phyloP scores from a whole-genome alignment of 2,113 vertebrate species.

The Camelus dromedarius region DNA sequence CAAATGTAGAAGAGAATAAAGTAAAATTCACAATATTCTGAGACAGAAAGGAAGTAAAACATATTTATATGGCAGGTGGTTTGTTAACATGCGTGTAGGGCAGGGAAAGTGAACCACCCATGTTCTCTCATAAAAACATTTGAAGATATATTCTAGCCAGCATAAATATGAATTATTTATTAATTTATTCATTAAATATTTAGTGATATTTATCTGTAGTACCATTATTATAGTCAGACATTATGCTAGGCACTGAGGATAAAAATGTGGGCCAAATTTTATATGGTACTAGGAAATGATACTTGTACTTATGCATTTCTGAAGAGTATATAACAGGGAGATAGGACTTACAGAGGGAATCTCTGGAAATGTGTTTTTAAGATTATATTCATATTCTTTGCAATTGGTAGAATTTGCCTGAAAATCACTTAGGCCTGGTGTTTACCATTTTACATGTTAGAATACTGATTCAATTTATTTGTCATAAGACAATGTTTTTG shows the following conservation, averaged over 20 bases:
- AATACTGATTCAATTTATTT: constrained; percentile 8
- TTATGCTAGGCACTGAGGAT: neutral
- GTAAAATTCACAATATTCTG: neutral
- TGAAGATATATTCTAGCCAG: neutral
- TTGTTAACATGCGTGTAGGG: neutral
- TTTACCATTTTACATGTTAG: neutral
- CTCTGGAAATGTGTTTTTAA: neutral
- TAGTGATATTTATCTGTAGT: neutral
- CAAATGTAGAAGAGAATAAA: neutral
- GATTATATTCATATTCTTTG: constrained; percentile 3
- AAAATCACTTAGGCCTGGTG: neutral
- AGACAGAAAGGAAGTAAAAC: neutral
- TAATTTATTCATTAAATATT: neutral
- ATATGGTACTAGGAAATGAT: neutral
- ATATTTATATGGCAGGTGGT: neutral
- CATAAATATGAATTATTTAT: neutral
- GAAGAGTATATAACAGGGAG: neutral
- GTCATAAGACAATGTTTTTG: neutral
- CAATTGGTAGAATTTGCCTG: neutral
- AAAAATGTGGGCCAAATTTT: constrained; percentile 15
- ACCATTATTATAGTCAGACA: neutral
- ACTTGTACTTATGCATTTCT: neutral
- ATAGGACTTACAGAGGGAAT: neutral
- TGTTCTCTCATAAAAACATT: neutral
- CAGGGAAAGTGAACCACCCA: neutral